Evolutionary conservation across 2,888 invertebrate species (phyloP).

Genomic region (Drosophila longiperda): DNA sequence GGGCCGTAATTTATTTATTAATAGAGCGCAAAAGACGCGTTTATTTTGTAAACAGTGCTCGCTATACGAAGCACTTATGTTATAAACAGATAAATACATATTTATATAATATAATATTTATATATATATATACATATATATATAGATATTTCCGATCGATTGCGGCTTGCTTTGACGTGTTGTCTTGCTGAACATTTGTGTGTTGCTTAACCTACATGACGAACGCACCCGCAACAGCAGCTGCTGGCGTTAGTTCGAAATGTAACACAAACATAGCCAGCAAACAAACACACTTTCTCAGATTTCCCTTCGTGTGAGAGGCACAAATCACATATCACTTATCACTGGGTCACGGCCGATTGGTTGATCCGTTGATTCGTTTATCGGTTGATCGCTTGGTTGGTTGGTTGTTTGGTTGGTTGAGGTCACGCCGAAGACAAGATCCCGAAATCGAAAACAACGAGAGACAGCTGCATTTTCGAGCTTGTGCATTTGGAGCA

Average conservation of each 20-base stretch:
- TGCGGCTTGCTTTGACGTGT: conserved; percentile 76
- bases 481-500: conserved; percentile 62
- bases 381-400: neutral
- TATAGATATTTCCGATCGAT: conserved; percentile 24
- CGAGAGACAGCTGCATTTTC: conserved; percentile 83
- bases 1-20: conserved; percentile 21
- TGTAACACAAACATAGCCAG: conserved; percentile 78
- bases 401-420: conserved; percentile 3
- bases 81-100: neutral
- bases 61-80: conserved; percentile 9
- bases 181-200: conserved; percentile 81
- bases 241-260: conserved; percentile 11
- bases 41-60: conserved; percentile 3
- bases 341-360: conserved; percentile 37
- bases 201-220: conserved; percentile 58
- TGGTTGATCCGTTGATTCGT: neutral
- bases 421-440: conserved; percentile 76
- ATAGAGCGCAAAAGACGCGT: conserved; percentile 26
- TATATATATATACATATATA: neutral
- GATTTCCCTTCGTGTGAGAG: conserved; percentile 41
- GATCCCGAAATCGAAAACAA: conserved; percentile 85
- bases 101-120: neutral
- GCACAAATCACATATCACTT: conserved; percentile 35
- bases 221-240: conserved; percentile 3
- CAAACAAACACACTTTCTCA: conserved; percentile 82